Evolutionary conservation across 1,140 invertebrate genomes (phyloP).

Genomic region (Episyrphus balteatus): DNA sequence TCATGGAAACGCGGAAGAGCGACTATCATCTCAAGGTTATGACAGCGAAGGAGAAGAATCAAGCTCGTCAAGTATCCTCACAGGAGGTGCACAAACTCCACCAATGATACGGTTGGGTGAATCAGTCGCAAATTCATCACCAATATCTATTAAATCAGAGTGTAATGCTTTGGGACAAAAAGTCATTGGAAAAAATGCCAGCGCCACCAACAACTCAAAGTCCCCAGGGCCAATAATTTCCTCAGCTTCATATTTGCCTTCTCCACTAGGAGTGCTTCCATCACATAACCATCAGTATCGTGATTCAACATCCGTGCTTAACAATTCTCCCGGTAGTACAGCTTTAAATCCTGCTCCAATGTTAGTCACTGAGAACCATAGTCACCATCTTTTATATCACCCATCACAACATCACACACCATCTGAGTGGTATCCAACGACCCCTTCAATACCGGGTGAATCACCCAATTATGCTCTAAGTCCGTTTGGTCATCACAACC

Average conservation of each 20-base stretch:
- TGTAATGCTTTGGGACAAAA: slow-evolving; percentile 9
- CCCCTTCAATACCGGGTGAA: slow-evolving; percentile 44
- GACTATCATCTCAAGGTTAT: slow-evolving; percentile 41
- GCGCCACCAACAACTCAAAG: neutral
- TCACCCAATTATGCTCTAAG: slow-evolving; percentile 50
- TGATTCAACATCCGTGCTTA: slow-evolving; percentile 16
- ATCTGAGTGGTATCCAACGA: slow-evolving; percentile 34
- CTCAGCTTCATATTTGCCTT: slow-evolving; percentile 23
- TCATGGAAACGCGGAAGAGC: slow-evolving; percentile 38
- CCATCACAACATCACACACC: slow-evolving; percentile 34
- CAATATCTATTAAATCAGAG: slow-evolving; percentile 33
- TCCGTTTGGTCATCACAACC: slow-evolving; percentile 41
- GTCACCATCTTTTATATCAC: slow-evolving; percentile 35
- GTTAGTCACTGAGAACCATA: slow-evolving; percentile 25
- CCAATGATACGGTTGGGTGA: slow-evolving; percentile 25
- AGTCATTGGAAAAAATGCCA: neutral
- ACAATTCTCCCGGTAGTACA: slow-evolving; percentile 10
- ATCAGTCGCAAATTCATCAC: slow-evolving; percentile 32
- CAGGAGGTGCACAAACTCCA: slow-evolving; percentile 34
- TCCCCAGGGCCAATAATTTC: neutral
- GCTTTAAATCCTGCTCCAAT: slow-evolving; percentile 24
- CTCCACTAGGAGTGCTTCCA: slow-evolving; percentile 29
- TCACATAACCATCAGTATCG: slow-evolving; percentile 21
- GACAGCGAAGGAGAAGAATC: slow-evolving; percentile 49
- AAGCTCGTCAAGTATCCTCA: slow-evolving; percentile 39